Evolutionary conservation across 2,113 vertebrate species (phyloP), one percentile per base, ranked within the genome.

Genomic region (Piprites chloris): DNA sequence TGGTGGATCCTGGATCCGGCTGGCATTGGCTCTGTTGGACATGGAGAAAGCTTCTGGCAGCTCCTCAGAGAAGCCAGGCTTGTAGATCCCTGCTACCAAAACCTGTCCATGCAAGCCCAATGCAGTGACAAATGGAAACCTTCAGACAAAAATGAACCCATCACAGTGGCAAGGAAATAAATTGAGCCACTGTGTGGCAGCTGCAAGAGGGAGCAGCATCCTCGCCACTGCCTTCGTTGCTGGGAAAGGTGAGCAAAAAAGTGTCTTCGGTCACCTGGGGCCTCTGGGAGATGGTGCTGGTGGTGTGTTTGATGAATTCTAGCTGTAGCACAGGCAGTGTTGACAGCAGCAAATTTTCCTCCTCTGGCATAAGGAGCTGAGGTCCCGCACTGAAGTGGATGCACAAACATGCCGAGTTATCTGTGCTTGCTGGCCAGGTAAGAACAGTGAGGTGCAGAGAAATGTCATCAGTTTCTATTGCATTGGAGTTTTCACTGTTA

Each of bases 241-340:
- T 13, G 33, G 58, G 47, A 39, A 85, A 59, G 41, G 30, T 24
- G 71, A 50, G 47, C 46, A 17, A 20, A 61, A 86, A 5, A 3
- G 23, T 62, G 61, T 15, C 42, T 41, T 77, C 27, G 7, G 9
- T 56, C 67, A 12, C 39, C 23, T 0, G 0, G 30, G 21, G 44
- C 1, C 4, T 1, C n/a, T 12, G 39, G 66, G 67, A 80, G 39
- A 41, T 2, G 3, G 30, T 47, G 20, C 65, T 10, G 23, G 12
- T 4, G 22, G 0, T 23, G 26, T 9, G 47, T 49, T 30, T 21
- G 22, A 17, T 37, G 9, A 32, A 41, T 39, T 32, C 41, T 24
- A 53, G 17, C n/a, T 37, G 28, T 9, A 46, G 37, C 47, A 24
- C 0, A 0, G 37, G 37, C 59, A n/a, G 13, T 2, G 28, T 6